Conservation (phyloP, 2,888 invertebrate genomes). For the Erynnis tages region DNA sequence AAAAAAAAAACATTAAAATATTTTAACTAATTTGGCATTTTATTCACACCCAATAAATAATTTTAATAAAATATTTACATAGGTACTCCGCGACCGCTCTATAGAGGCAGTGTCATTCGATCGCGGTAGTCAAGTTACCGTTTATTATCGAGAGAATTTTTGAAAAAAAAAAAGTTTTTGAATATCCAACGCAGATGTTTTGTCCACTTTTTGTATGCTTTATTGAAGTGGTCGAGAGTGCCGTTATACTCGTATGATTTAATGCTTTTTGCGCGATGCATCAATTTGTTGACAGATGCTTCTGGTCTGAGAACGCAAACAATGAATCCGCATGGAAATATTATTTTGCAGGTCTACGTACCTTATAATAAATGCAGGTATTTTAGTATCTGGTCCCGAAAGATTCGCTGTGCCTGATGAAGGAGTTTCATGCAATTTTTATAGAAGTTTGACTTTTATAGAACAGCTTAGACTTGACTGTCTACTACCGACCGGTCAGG, state of each 20-base stretch:
- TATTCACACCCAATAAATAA: conserved; percentile 9
- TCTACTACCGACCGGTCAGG: too few relatives aligned
- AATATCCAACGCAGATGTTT: conserved; percentile 72
- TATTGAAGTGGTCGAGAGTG: conserved; percentile 57
- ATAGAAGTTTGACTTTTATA: too few relatives aligned
- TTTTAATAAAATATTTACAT: conserved; percentile 36
- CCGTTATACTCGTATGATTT: conserved; percentile 52
- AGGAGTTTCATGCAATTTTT: too few relatives aligned
- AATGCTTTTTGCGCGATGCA: conserved; percentile 46
- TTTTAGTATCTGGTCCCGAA: too few relatives aligned
- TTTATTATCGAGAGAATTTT: conserved; percentile 45
- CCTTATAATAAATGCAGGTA: too few relatives aligned
- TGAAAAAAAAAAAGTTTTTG: conserved; percentile 58
- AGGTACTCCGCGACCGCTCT: conserved; percentile 32
- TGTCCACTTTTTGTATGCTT: conserved; percentile 66
- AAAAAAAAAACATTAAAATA: not conserved
- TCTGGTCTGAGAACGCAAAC: conserved; percentile 28
- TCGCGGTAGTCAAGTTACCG: conserved; percentile 44
- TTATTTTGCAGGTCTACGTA: too few relatives aligned
- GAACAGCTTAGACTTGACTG: too few relatives aligned
- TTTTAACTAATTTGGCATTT: not conserved
- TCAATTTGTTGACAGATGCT: conserved; percentile 42
- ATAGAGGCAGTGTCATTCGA: conserved; percentile 37
- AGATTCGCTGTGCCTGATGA: too few relatives aligned
- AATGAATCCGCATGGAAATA: conserved; percentile 13